Base-by-base conservation (phyloP, 2,113 vertebrate species). In the Pipra filicauda region DNA sequence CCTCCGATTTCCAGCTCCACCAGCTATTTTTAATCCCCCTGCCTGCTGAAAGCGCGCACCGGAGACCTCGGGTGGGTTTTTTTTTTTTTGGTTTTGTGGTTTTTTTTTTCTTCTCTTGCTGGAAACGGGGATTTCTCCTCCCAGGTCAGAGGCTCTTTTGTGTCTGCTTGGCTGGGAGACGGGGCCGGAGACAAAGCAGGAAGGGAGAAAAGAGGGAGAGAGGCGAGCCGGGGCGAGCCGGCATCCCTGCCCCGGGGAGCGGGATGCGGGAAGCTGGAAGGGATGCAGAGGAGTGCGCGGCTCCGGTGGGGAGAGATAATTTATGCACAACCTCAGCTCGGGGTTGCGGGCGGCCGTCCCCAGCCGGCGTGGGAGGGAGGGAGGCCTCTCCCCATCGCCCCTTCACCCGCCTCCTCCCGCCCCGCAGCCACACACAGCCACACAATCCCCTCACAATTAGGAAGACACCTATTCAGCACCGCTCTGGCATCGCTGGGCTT, bases 111-210 rank as follows among this genome's bases (percentile, higher is more conserved):
- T 26, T 61, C 13, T 5, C 39, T 35, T 35, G 33, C n/a, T 41
- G 62, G 44, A 90, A 76, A 57, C 2, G 33, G 46, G 23, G 58
- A 72, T 94, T 95, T 93, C 89, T 91, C 76, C 89, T 93, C 71
- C 28, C 82, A 73, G 90, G 90, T 93, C 93, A 88, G 92, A 51
- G 76, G 61, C 82, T 88, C 92, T 96, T 97, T 97, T 96, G 95
- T 95, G 96, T 83, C 85, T 93, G 91, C 85, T 69, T 48, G 39
- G 85, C 95, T 95, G 96, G 89, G 96, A 97, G 97, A 87, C 71
- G 88, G 72, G 96, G 86, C 66, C 55, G 74, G 79, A 87, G 94
- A 97, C 93, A 96, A 96, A 97, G 95, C 86, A 9, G 58, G 74
- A 92, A 83, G 72, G 85, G 74, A 65, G 84, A 64, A 78, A 87